Conservation (phyloP, 2,113 vertebrate genomes). For the Symphodus melops region DNA sequence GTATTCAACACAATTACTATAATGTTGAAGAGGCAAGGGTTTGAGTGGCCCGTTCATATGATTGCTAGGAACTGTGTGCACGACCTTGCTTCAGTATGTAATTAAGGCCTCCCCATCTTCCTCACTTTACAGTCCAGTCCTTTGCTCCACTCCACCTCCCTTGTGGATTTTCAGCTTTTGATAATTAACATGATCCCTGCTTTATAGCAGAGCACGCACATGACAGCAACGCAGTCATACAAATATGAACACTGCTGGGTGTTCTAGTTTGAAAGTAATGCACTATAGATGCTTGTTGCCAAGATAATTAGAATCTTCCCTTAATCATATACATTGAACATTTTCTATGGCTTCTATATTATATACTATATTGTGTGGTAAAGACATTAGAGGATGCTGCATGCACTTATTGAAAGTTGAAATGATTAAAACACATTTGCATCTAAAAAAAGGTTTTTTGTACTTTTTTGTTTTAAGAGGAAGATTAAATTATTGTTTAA, state of each 20-base stretch:
- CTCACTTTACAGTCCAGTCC: background rate
- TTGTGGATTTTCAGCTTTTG: background rate
- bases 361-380: too few species aligned
- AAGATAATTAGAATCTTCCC: background rate
- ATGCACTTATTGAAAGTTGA: too few species aligned
- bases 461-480: too few species aligned
- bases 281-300: background rate
- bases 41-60: background rate
- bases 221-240: background rate
- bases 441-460: too few species aligned
- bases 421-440: too few species aligned
- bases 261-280: background rate
- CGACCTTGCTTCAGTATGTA: background rate
- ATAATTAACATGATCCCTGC: background rate
- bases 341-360: too few species aligned
- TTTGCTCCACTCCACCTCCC: background rate
- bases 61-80: background rate
- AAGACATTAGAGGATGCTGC: too few species aligned
- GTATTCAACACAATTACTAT: background rate
- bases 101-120: too few species aligned
- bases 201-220: constrained; percentile 2
- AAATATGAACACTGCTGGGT: background rate
- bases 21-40: background rate
- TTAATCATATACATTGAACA: too few species aligned
- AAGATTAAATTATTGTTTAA: too few species aligned